These are phyloP conservation scores for Malachius bipustulatus DNA, from an alignment of 2,888 invertebrate genomes.

Conservation along the genomic window DNA sequence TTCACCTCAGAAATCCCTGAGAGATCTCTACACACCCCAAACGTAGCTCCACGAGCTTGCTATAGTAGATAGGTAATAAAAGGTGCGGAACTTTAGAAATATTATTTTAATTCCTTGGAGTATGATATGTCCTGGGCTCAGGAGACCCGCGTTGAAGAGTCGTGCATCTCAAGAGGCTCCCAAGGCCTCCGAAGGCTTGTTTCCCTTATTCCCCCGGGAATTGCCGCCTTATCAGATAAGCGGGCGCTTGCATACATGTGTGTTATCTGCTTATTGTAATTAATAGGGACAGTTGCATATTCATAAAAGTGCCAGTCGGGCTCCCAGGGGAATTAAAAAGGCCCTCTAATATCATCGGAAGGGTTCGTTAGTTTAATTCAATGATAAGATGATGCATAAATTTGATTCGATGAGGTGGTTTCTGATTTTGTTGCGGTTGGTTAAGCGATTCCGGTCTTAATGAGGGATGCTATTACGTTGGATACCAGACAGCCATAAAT, in stretches of 20 bases:
- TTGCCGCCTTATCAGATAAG: slow-evolving; percentile 30
- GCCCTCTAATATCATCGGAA: slow-evolving; percentile 18
- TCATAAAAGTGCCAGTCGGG: slow-evolving; percentile 27
- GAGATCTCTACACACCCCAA: too few species aligned
- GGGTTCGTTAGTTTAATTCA: slow-evolving; percentile 21
- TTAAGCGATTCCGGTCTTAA: too few species aligned
- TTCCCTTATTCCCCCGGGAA: slow-evolving; percentile 36
- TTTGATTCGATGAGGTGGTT: slow-evolving; percentile 18
- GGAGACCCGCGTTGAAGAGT: slow-evolving; percentile 27
- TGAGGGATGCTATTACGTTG: too few species aligned
- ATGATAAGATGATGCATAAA: slow-evolving; percentile 24
- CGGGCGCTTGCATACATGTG: slow-evolving; percentile 19
- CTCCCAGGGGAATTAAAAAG: slow-evolving; percentile 22
- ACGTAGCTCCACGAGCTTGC: too few species aligned
- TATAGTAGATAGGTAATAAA: too few species aligned
- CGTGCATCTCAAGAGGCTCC: slow-evolving; percentile 29
- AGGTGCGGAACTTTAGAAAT: slow-evolving; percentile 21
- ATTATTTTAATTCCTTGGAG: slow-evolving; percentile 32
- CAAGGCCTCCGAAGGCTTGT: slow-evolving; percentile 34
- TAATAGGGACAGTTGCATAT: slow-evolving; percentile 32
- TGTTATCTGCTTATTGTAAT: slow-evolving; percentile 27
- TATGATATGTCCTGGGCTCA: slow-evolving; percentile 25
- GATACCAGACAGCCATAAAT: too few species aligned
- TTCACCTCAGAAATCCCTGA: too few species aligned
- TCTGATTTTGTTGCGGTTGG: too few species aligned